These are phyloP conservation scores for Euplexia lucipara DNA, from an alignment of 2,888 invertebrate genomes.

Conservation along the genomic window DNA sequence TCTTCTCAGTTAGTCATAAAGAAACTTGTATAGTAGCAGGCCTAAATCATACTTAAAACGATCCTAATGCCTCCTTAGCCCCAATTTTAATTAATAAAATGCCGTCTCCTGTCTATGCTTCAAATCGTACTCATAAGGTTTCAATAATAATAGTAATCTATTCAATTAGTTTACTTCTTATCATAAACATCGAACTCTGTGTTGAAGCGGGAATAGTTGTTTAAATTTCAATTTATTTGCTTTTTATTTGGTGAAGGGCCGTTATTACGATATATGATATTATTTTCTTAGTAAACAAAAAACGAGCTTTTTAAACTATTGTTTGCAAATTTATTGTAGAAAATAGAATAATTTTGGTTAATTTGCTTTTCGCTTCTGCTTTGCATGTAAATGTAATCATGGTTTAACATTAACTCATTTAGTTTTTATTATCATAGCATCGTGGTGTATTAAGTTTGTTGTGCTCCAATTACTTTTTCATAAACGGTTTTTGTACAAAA, in stretches of 20 bases:
- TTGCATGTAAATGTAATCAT: constrained; percentile 47
- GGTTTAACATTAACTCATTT: constrained; percentile 27
- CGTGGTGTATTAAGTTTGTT: constrained; percentile 4
- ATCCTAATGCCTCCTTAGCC: too few species aligned
- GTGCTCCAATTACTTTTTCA: neutral
- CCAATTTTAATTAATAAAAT: neutral
- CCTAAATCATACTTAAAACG: too few species aligned
- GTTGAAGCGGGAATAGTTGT: constrained; percentile 32
- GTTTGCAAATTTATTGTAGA: constrained; percentile 9
- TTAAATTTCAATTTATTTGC: constrained; percentile 15
- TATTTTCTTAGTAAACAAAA: neutral
- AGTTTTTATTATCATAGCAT: constrained; percentile 12
- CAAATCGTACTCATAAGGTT: constrained; percentile 13
- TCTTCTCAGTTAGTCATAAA: too few species aligned
- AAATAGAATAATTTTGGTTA: constrained; percentile 14
- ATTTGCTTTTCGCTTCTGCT: constrained; percentile 58
- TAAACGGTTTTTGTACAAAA: constrained; percentile 5
- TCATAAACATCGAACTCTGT: constrained; percentile 33
- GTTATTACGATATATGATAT: neutral
- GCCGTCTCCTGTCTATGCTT: constrained; percentile 36
- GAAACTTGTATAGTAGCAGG: too few species aligned
- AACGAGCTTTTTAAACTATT: constrained; percentile 1
- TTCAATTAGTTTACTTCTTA: constrained; percentile 28
- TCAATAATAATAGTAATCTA: too few species aligned
- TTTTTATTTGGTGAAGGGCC: constrained; percentile 31